Evolutionary conservation across 2,797 vertebrate genomes (phyloP).

Genomic region (Hoplostethus mediterraneus): DNA sequence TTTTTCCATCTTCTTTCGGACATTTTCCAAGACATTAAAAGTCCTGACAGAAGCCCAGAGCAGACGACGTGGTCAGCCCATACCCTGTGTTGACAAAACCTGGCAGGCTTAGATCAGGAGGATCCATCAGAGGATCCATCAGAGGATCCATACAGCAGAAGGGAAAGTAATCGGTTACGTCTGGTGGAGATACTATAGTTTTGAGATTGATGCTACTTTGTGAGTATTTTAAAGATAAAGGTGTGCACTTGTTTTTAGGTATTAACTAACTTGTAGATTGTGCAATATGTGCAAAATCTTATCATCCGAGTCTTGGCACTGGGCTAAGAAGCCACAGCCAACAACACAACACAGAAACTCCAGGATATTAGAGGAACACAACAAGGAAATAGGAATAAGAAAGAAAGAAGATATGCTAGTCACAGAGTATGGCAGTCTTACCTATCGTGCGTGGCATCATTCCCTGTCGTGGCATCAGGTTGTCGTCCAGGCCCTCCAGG

Average conservation of each 20-base stretch:
- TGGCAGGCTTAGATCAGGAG: not conserved
- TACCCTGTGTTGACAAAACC: conserved; percentile 15
- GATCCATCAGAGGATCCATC: too few relatives aligned
- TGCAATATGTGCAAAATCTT: too few relatives aligned
- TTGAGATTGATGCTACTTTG: too few relatives aligned
- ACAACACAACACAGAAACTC: too few relatives aligned
- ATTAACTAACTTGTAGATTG: too few relatives aligned
- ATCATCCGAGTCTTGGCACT: too few relatives aligned
- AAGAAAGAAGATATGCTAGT: not conserved
- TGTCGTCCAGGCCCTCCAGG: conserved; percentile 92
- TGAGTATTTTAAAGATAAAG: not conserved
- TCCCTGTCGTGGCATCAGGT: conserved; percentile 84
- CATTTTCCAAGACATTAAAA: conserved; percentile 8
- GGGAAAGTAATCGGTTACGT: not conserved
- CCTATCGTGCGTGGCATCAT: conserved; percentile 76
- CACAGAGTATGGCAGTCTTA: conserved; percentile 4
- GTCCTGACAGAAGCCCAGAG: not conserved
- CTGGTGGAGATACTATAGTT: not conserved
- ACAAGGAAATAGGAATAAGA: not conserved
- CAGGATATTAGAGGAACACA: too few relatives aligned
- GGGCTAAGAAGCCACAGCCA: too few relatives aligned
- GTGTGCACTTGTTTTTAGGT: not conserved
- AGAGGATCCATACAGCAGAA: not conserved
- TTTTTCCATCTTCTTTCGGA: conserved; percentile 7
- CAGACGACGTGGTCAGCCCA: not conserved